Evolutionary conservation across 1,140 invertebrate species (phyloP).

Genomic region (Paraescarpia echinospica): DNA sequence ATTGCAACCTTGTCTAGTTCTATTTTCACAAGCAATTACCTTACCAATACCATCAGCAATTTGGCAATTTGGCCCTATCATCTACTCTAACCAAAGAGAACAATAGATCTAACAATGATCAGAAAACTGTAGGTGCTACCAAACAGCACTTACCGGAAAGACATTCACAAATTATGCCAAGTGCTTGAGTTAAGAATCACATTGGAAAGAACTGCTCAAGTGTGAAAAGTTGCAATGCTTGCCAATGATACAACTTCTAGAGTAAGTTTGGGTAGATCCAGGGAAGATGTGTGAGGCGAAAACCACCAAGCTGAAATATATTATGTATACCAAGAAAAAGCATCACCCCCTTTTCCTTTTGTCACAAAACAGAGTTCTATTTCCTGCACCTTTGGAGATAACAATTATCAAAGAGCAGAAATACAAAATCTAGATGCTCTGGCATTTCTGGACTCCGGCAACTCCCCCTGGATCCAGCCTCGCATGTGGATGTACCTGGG

Average conservation of each 20-base stretch:
- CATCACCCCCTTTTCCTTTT: not conserved
- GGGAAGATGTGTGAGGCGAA: not conserved
- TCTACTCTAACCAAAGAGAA: no score
- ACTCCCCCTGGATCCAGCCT: not conserved
- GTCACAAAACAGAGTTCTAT: not conserved
- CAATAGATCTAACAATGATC: not conserved
- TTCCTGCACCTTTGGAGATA: not conserved
- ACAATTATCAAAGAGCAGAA: not conserved
- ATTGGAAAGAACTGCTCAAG: not conserved
- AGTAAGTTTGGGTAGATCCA: not conserved
- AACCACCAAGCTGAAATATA: no score
- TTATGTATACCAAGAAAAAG: not conserved
- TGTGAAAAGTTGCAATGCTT: not conserved
- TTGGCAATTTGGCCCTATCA: no score
- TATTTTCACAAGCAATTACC: not conserved
- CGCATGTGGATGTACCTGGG: not conserved
- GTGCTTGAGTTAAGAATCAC: not conserved
- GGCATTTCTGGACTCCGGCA: not conserved
- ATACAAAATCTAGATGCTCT: not conserved
- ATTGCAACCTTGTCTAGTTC: not conserved
- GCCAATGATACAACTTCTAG: not conserved
- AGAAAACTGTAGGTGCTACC: not conserved
- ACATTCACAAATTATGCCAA: not conserved
- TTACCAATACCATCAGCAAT: not conserved
- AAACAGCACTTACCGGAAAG: not conserved